Base-by-base conservation (phyloP, 2,113 vertebrate species). In the Sclerurus mexicanus region DNA sequence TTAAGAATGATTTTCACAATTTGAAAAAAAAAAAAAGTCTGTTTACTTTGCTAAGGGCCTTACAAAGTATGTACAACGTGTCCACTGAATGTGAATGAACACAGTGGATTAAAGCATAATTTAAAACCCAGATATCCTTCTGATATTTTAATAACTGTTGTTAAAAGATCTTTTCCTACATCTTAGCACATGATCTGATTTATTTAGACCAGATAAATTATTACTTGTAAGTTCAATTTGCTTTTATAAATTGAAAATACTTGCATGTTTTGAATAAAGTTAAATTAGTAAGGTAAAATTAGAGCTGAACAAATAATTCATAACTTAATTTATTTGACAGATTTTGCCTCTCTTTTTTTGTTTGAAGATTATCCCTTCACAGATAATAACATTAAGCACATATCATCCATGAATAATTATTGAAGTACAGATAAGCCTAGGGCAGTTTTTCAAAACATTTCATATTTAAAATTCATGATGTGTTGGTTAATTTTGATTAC, bases 151-250 rank as follows among this genome's bases (percentile, higher is more conserved):
- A 77, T 73, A n/a, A 16, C 6, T 56, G 13, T 24, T 85, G 2
- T 60, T 85, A 53, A 79, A 84, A 82, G 10, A 63, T 56, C 4
- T 52, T 85, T 90, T 81, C 68, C 47, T 85, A 35, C 47, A 82
- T 82, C 28, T 33, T 27, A 72, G 9, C n/a, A 52, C n/a, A 83
- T 87, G 6, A 62, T 18, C 11, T 87, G 50, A 84, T 89, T 89
- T 75, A 81, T 87, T 95, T 89, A 80, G 33, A 83, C 66, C 28
- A 93, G 85, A 87, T 83, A 81, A 95, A 80, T 74, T 93, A 73
- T 39, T 74, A 47, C 33, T 66, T 92, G 30, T 22, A 78, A 66
- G 28, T 85, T 91, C 28, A 44, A 35, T 35, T 89, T 4, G 33
- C 14, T 88, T 90, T 76, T 67, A 91, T 72, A 91, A 81, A 88